Evolutionary conservation across 35 echinoderm and acorn worm species (phyloP), one percentile per base, ranked within the genome.

Genomic region (Holothuria glaberrima): DNA sequence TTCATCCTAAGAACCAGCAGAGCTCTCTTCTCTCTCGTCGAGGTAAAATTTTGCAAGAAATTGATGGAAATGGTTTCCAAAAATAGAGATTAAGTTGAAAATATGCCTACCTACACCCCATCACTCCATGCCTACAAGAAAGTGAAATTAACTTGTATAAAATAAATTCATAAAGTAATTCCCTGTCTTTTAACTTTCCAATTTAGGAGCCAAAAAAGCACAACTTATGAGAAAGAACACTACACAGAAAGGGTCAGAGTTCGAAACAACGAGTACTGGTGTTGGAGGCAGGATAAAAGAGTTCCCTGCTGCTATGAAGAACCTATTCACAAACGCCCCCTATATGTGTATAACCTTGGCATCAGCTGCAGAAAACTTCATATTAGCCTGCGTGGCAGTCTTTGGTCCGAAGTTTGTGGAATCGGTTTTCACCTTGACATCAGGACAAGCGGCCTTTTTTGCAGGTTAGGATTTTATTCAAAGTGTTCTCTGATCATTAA

Each of bases 351-450:
- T 95, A 18, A 83, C 82, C 31, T 68, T 92, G 33, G 90, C 94
- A 34, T 28, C 75, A 9, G 78, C 86, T 1, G 78, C 75, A 0
- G 94, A 95, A 41, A 80, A 86, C 59, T 95, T 95, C 36, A 92
- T 95, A 27, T 46, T 95, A 52, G 90, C 94, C 21, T 80, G 90
- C 41, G 75, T 95, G 33, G 85, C 94, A 35, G 90, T 92, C 17
- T 95, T 95, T 78, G 94, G 94, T 58, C 90, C 94, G 26, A 95
- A 95, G 79, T 95, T 92, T 89, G 75, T 95, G 19, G 94, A 95
- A 64, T 92, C 94, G 20, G 71, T 81, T 71, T 95, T 95, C 32
- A 95, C 77, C 70, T 50, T 92, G 26, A 83, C 94, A 3, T 69
- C 94, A 31, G 85, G 85, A 16, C 86, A 78, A 45, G 94, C 94